Percentiles rank a stretch among this genome's conserved stretches.
These are phyloP conservation scores for Lutraria lutraria DNA, from an alignment of 2,888 invertebrate genomes.

Conservation along the genomic window DNA sequence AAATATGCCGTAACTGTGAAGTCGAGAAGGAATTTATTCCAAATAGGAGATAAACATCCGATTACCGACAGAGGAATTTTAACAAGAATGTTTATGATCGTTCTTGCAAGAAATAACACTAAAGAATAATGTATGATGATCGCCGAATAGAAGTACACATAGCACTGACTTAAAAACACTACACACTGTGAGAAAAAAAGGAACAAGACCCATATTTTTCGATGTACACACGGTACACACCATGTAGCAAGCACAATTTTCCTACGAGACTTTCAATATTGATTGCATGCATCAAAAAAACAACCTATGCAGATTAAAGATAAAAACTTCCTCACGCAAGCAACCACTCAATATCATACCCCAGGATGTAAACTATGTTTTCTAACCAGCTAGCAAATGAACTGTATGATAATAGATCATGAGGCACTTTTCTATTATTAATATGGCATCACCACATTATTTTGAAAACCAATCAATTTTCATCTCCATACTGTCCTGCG, in stretches of 20 bases:
- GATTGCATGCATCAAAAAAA: conserved; percentile 16
- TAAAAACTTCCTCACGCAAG: conserved; percentile 7
- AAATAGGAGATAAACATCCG: neutral
- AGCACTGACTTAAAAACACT: neutral
- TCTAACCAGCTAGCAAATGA: conserved; percentile 34
- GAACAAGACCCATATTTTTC: neutral
- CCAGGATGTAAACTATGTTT: conserved; percentile 5
- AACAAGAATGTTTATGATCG: neutral
- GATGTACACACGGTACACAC: neutral
- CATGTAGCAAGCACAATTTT: neutral
- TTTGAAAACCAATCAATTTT: conserved; percentile 56
- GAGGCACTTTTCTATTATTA: conserved; percentile 51
- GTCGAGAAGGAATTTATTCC: neutral
- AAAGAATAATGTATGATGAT: neutral
- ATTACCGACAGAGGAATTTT: neutral
- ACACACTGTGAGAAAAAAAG: neutral
- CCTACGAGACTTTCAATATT: conserved; percentile 11
- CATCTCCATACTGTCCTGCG: conserved; percentile 22
- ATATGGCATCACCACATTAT: conserved; percentile 46
- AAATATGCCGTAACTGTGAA: neutral
- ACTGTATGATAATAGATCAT: conserved; percentile 41
- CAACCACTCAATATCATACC: neutral
- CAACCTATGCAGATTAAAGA: conserved; percentile 14
- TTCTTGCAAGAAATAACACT: neutral
- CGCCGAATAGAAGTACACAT: neutral